These are phyloP conservation scores for Ephialtes manifestator DNA, from an alignment of 2,888 invertebrate species.

Conservation along the genomic window DNA sequence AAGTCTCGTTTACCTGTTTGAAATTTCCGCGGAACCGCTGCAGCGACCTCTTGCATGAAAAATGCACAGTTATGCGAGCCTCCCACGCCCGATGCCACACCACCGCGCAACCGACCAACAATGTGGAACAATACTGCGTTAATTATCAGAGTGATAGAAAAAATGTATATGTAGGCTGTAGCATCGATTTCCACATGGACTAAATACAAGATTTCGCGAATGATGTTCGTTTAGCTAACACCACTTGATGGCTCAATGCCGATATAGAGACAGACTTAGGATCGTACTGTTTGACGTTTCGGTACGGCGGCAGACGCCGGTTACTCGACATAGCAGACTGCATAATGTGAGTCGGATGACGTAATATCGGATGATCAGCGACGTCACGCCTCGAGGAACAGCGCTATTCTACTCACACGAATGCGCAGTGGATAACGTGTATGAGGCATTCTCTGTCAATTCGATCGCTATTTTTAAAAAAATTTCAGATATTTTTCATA, in stretches of 20 bases:
- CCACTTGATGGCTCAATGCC: background rate
- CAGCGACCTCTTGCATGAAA: constrained; percentile 39
- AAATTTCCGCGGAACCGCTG: constrained; percentile 45
- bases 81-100: constrained; percentile 29
- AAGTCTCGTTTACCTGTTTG: constrained; percentile 31
- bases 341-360: constrained; percentile 74
- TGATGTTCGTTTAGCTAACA: too few relatives aligned
- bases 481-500: too few relatives aligned
- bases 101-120: constrained; percentile 16
- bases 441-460: background rate
- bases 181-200: constrained; percentile 1
- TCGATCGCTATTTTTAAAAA: background rate
- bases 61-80: constrained; percentile 21
- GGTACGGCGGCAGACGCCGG: constrained; percentile 55
- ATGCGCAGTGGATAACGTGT: constrained; percentile 26
- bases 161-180: constrained; percentile 3
- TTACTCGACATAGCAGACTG: constrained; percentile 60
- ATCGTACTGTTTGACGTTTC: constrained; percentile 52
- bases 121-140: constrained; percentile 25
- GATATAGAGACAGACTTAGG: background rate
- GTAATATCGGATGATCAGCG: constrained; percentile 82
- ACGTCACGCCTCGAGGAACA: constrained; percentile 71
- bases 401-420: constrained; percentile 27
- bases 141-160: background rate
- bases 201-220: background rate